Conservation (phyloP, 2,888 invertebrate genomes). For the Tupiocoris notatus region DNA sequence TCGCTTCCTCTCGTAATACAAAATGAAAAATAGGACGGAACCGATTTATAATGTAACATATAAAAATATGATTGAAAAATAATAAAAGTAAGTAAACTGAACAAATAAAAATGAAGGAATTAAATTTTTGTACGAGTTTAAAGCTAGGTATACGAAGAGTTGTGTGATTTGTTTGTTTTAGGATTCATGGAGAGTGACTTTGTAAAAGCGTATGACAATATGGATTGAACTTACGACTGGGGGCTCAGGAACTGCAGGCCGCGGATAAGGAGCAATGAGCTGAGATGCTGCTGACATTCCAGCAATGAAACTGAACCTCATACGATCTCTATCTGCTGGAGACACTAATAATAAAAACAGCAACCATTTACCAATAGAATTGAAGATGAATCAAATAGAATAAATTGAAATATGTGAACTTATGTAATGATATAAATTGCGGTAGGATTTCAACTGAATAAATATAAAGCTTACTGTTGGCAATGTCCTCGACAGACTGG, state of each 20-base stretch:
- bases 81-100: neutral
- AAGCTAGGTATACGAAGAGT: too few species aligned
- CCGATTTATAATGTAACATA: neutral
- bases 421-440: too few species aligned
- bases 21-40: neutral
- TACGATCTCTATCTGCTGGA: slow-evolving; percentile 46
- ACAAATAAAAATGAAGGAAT: too few species aligned
- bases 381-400: neutral
- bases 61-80: neutral
- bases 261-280: slow-evolving; percentile 33
- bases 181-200: too few species aligned
- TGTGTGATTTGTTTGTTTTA: too few species aligned
- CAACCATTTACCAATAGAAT: too few species aligned
- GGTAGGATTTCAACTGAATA: neutral
- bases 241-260: slow-evolving; percentile 8
- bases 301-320: slow-evolving; percentile 49
- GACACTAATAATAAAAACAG: slow-evolving; percentile 34
- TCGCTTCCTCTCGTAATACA: neutral
- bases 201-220: neutral
- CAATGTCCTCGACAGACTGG: slow-evolving; percentile 53
- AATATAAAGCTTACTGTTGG: slow-evolving; percentile 23
- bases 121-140: too few species aligned
- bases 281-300: slow-evolving; percentile 51
- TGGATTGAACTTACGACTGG: neutral
- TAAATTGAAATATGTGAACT: too few species aligned